These are phyloP conservation scores for Trogon melanurus DNA, from an alignment of 2,113 vertebrate genomes.

Conservation along the genomic window DNA sequence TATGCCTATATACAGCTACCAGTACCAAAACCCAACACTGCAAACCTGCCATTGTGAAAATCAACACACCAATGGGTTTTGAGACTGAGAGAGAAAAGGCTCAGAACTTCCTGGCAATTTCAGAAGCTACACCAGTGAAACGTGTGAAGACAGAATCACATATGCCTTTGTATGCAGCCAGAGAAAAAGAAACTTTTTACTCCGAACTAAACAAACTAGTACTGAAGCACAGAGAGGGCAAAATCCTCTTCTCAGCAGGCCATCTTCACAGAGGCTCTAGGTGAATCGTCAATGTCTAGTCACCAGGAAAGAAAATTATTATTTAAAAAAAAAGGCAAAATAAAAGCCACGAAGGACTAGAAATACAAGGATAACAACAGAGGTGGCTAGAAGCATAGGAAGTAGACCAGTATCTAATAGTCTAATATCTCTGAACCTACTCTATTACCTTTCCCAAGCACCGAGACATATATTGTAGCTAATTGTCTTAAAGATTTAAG, in stretches of 20 bases:
- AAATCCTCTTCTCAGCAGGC: neutral
- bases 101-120: neutral
- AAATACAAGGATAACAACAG: neutral
- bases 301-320: neutral
- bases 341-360: neutral
- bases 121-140: neutral
- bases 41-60: neutral
- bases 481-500: neutral
- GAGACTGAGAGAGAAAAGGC: neutral
- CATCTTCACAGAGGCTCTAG: neutral
- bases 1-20: accelerated
- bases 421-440: neutral
- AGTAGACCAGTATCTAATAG: neutral
- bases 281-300: neutral
- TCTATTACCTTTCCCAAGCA: neutral
- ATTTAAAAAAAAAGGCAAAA: neutral
- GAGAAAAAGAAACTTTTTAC: neutral
- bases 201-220: neutral
- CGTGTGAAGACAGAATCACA: neutral
- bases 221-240: neutral
- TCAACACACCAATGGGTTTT: neutral
- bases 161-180: neutral
- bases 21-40: neutral
- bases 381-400: neutral
- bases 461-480: neutral